These are phyloP conservation scores for Callyntrura sp. DNA, from an alignment of 2,888 invertebrate species.

Conservation along the genomic window DNA sequence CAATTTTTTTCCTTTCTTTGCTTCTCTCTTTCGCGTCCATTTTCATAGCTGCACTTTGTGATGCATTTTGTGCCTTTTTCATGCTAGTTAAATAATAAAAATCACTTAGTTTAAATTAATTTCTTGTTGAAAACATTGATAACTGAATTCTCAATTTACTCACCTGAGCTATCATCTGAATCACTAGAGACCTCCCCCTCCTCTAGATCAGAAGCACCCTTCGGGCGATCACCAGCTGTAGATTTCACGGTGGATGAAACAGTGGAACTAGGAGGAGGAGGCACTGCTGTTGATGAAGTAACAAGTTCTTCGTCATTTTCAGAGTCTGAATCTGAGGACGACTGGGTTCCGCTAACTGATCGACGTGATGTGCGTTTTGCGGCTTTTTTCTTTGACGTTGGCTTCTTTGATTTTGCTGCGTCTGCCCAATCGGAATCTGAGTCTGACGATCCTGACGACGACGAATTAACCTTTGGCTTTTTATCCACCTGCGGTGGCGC, in stretches of 20 bases:
- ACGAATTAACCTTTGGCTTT: constrained; percentile 83
- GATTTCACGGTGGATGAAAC: constrained; percentile 71
- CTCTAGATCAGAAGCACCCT: constrained; percentile 90
- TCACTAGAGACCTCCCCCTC: constrained; percentile 89
- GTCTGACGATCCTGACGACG: constrained; percentile 87
- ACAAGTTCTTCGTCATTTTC: constrained; percentile 85
- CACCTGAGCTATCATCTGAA: constrained; percentile 86
- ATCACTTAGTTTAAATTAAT: too few relatives aligned
- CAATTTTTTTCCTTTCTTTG: constrained; percentile 95
- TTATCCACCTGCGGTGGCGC: constrained; percentile 61
- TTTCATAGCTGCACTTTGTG: constrained; percentile 80
- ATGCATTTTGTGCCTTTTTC: constrained; percentile 84
- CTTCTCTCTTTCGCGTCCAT: constrained; percentile 91
- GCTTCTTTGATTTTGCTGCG: constrained; percentile 85
- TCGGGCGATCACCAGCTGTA: constrained; percentile 75
- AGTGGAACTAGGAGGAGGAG: constrained; percentile 59
- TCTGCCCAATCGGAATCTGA: constrained; percentile 87
- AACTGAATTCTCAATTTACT: too few relatives aligned
- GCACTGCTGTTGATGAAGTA: constrained; percentile 48
- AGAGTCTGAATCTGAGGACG: constrained; percentile 85
- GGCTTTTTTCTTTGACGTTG: constrained; percentile 85
- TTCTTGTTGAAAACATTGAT: too few relatives aligned
- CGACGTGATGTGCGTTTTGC: constrained; percentile 84
- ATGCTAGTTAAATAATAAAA: too few relatives aligned
- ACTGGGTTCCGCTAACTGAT: constrained; percentile 85